These are phyloP conservation scores for Trachelus stipa DNA, from an alignment of 2,888 invertebrate genomes.

Conservation along the genomic window DNA sequence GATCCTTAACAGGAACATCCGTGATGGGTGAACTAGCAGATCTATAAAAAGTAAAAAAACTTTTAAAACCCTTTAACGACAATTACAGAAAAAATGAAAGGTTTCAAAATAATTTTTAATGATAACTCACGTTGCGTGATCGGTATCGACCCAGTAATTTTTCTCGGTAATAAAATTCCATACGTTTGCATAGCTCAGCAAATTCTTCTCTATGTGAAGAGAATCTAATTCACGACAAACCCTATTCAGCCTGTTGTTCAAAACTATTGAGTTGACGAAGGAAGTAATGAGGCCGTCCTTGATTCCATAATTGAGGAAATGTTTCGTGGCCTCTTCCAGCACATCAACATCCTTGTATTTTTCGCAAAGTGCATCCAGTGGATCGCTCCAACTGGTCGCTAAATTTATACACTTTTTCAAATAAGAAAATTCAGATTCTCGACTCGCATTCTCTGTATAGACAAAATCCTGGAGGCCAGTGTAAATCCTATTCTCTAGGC, in stretches of 20 bases:
- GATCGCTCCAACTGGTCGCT: constrained; percentile 23
- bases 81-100: neutral
- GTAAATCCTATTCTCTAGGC: constrained; percentile 45
- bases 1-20: neutral
- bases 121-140: constrained; percentile 23
- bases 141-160: constrained; percentile 38
- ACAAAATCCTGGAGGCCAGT: constrained; percentile 44
- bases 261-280: constrained; percentile 47
- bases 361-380: constrained; percentile 28
- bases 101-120: neutral
- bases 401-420: constrained; percentile 39
- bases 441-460: constrained; percentile 27
- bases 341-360: constrained; percentile 21
- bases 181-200: constrained; percentile 34
- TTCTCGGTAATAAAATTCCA: constrained; percentile 45
- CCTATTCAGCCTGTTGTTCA: constrained; percentile 45
- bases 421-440: constrained; percentile 28
- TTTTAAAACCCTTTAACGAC: too few relatives aligned
- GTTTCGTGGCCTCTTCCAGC: constrained; percentile 31
- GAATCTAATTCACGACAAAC: constrained; percentile 43
- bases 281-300: constrained; percentile 42
- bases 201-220: constrained; percentile 39
- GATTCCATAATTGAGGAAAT: constrained; percentile 37
- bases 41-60: neutral
- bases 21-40: neutral